phyloP scores from a whole-genome alignment of 2,888 invertebrate species.

The Arge pagana region DNA sequence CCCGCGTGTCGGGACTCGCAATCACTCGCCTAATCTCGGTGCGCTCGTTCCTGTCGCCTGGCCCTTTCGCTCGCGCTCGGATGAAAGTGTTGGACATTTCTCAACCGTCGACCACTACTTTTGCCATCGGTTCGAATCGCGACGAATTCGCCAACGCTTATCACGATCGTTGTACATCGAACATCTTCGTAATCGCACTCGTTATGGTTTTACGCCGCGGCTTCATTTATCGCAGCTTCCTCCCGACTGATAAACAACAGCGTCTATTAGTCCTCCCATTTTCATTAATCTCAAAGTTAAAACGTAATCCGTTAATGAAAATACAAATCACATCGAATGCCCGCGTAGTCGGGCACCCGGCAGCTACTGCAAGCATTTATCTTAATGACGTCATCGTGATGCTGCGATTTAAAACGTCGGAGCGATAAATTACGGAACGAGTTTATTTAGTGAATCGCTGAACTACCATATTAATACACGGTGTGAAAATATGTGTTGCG shows the following conservation, averaged over 20 bases:
- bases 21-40: too few species aligned
- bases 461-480: slow-evolving; percentile 46
- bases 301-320: slow-evolving; percentile 25
- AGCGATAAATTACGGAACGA: slow-evolving; percentile 13
- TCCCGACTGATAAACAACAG: slow-evolving; percentile 17
- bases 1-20: too few species aligned
- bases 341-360: not conserved
- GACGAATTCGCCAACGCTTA: too few species aligned
- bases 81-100: too few species aligned
- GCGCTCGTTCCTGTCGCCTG: too few species aligned
- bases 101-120: too few species aligned
- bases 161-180: too few species aligned
- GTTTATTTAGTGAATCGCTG: slow-evolving; percentile 36
- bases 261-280: slow-evolving; percentile 9
- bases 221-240: slow-evolving; percentile 12
- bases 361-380: slow-evolving; percentile 27
- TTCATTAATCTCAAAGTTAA: slow-evolving; percentile 23
- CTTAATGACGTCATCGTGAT: slow-evolving; percentile 36
- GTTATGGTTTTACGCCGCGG: slow-evolving; percentile 13
- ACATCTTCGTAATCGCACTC: too few species aligned
- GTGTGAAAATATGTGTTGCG: too few species aligned
- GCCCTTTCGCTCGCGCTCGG: too few species aligned
- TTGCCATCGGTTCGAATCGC: too few species aligned
- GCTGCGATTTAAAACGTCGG: slow-evolving; percentile 21
- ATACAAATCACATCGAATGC: slow-evolving; percentile 23